Base-by-base conservation (phyloP, 2,888 invertebrate species). In the Carpatolechia fugitivella region DNA sequence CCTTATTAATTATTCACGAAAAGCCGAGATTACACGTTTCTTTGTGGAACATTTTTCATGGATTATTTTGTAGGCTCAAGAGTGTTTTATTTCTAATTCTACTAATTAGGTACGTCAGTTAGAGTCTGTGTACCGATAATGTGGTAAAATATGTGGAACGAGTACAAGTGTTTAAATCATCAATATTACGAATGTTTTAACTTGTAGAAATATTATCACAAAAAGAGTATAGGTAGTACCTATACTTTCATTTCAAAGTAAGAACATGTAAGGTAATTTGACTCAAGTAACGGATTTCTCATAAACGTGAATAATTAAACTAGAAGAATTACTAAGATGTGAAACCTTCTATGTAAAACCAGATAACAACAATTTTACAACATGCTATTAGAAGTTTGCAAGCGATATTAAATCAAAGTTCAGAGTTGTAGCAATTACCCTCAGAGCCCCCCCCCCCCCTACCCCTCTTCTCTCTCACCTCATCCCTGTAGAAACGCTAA, bases 401-500 rank as follows among this genome's bases (percentile, higher is more conserved):
- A 44, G 44, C 44, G 29, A 44, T 44, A 44, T 44, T 44, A 44
- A 44, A 44, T 44, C 29, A 44, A 44, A 44, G 24, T 44, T 44
- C 29, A 44, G 29, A 44, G 24, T 44, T 44, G 24, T 29, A 13
- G 44, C 44, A 44, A 44, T 44, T 44, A 44, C 24, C 29, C 44
- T 11, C 3, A 13, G 13, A 29, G n/a, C 44, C 13, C 8, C 24
- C 44, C 7, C 18, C 4, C n/a, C 3, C 44, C 8, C 44, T n/a
- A 11, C n/a, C 44, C n/a, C n/a, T n/a, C 44, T 7, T 4, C 24
- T 24, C 7, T 10, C 4, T 11, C 3, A 20, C 8, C 44, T n/a
- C 24, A 6, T 24, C n/a, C n/a, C 44, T 13, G 36, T 13, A 18
- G 40, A 18, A 29, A 29, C 29, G 20, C 29, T n/a, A 8, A 29